Conservation (phyloP, 2,797 vertebrate species). For the Gymnoscopelus microlampas region DNA sequence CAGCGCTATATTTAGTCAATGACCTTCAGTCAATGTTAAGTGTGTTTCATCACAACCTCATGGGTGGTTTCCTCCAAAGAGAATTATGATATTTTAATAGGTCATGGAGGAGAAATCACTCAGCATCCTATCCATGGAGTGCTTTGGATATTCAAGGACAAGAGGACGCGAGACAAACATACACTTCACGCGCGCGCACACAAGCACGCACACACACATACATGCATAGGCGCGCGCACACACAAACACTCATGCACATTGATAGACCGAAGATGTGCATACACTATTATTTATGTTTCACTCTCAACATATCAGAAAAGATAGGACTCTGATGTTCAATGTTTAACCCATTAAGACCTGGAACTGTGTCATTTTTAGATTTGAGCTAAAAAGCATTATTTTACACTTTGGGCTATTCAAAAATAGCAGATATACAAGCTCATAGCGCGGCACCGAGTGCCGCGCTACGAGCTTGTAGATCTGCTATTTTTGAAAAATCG, state of each 20-base stretch:
- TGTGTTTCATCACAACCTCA: slow-evolving; percentile 19
- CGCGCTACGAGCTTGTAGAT: too few relatives aligned
- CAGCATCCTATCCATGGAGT: slow-evolving; percentile 19
- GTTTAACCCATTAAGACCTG: too few relatives aligned
- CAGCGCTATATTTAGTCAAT: slow-evolving; percentile 13
- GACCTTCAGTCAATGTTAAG: slow-evolving; percentile 33
- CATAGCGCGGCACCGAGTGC: too few relatives aligned
- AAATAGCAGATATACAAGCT: too few relatives aligned
- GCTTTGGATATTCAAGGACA: slow-evolving; percentile 23
- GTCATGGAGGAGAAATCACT: slow-evolving; percentile 14
- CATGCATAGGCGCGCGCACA: background rate
- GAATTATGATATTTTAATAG: slow-evolving; percentile 34
- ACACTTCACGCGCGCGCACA: slow-evolving; percentile 1
- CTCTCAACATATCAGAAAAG: too few relatives aligned
- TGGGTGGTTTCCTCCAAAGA: slow-evolving; percentile 17
- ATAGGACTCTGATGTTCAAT: too few relatives aligned
- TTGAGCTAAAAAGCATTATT: too few relatives aligned
- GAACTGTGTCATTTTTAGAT: too few relatives aligned
- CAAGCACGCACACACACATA: background rate
- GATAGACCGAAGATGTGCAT: too few relatives aligned
- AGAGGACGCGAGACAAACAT: background rate
- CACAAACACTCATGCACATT: background rate
- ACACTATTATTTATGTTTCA: too few relatives aligned
- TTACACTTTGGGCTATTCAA: too few relatives aligned
- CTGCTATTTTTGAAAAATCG: too few relatives aligned